Evolutionary conservation across 2,113 vertebrate species (phyloP).

Genomic region (Halichoerus grypus): DNA sequence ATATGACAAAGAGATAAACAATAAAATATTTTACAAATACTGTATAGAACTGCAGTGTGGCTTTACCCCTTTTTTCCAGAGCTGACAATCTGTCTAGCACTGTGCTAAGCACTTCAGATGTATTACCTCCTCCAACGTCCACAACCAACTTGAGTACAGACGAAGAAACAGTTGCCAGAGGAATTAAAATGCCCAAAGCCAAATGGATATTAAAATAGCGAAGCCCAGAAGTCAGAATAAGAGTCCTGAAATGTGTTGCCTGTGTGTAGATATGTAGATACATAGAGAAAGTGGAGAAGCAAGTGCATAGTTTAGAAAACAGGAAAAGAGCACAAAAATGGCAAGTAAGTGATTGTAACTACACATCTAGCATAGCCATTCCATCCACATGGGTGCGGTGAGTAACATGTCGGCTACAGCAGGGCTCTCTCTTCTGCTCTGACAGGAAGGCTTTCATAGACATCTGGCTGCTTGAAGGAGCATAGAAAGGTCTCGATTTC

Average conservation of each 20-base stretch:
- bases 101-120: neutral
- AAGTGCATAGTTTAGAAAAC: neutral
- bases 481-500: neutral
- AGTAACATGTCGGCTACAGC: neutral
- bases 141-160: neutral
- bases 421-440: neutral
- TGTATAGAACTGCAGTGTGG: neutral
- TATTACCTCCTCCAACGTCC: neutral
- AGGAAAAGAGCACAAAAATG: neutral
- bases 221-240: neutral
- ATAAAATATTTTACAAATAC: neutral
- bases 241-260: neutral
- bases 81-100: neutral
- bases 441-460: neutral
- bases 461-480: neutral
- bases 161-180: neutral
- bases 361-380: neutral
- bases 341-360: no score
- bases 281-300: neutral
- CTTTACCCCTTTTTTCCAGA: neutral
- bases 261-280: neutral
- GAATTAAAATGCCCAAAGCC: slow-evolving; percentile 36
- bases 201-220: neutral
- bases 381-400: fast-evolving
- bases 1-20: neutral